Evolutionary conservation across 2,797 vertebrate species (phyloP).

Genomic region (Gallinago nigripennis): DNA sequence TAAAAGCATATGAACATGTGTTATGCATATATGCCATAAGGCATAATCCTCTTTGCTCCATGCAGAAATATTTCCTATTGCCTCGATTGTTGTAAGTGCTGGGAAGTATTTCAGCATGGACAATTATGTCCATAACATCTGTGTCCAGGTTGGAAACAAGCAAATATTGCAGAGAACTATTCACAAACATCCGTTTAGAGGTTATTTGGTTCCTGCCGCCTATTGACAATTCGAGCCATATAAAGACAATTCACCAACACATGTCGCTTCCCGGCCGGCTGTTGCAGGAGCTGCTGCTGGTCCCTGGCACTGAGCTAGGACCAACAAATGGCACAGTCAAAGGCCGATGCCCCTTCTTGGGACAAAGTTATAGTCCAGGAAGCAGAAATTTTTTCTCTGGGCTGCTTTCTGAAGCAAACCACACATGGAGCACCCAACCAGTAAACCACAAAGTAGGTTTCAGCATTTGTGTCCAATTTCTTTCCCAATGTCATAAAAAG

Average conservation of each 20-base stretch:
- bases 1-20: conserved; percentile 44
- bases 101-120: conserved; percentile 10
- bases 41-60: conserved; percentile 36
- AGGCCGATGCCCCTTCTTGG: neutral
- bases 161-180: neutral
- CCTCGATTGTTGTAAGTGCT: neutral
- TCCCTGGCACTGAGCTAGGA: neutral
- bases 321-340: neutral
- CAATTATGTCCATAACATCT: conserved; percentile 16
- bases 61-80: conserved; percentile 35
- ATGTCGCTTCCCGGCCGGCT: neutral
- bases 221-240: neutral
- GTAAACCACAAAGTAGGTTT: neutral
- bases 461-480: neutral
- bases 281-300: neutral
- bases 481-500: neutral
- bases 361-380: neutral
- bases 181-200: neutral
- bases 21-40: conserved; percentile 27
- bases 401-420: neutral
- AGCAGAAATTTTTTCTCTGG: neutral
- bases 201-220: neutral
- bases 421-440: neutral
- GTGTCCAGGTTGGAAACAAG: neutral
- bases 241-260: neutral